phyloP scores from a whole-genome alignment of 2,797 vertebrate species.

The Anolis apletophallus region DNA sequence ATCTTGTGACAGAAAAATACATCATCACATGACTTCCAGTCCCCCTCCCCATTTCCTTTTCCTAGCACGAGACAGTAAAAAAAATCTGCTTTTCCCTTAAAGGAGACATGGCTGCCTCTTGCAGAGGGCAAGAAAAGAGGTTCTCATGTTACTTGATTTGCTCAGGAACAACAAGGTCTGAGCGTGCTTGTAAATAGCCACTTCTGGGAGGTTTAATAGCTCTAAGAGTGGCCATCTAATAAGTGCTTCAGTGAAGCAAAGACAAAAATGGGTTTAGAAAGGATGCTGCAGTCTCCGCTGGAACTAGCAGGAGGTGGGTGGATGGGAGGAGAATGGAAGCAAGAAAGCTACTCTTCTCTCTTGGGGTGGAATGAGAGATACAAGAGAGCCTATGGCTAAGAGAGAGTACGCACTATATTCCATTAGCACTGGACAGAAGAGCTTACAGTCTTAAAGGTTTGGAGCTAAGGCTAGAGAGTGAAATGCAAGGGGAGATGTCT shows the following conservation, averaged over 20 bases:
- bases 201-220: neutral
- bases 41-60: neutral
- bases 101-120: neutral
- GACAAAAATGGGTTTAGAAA: neutral
- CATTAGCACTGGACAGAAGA: neutral
- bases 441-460: neutral
- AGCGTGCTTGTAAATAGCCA: neutral
- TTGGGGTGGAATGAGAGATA: neutral
- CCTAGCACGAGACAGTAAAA: neutral
- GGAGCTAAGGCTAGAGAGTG: neutral
- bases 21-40: neutral
- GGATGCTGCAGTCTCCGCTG: neutral
- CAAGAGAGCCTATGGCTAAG: neutral
- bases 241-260: neutral
- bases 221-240: neutral
- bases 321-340: neutral
- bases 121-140: neutral
- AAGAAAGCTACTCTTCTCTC: neutral
- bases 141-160: neutral
- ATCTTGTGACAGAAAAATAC: conserved; percentile 3
- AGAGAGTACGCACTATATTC: neutral
- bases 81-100: neutral
- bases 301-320: neutral
- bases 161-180: neutral
- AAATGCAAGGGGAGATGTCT: neutral